Conservation (phyloP, 1,140 invertebrate genomes). For the Ceratitis capitata region DNA sequence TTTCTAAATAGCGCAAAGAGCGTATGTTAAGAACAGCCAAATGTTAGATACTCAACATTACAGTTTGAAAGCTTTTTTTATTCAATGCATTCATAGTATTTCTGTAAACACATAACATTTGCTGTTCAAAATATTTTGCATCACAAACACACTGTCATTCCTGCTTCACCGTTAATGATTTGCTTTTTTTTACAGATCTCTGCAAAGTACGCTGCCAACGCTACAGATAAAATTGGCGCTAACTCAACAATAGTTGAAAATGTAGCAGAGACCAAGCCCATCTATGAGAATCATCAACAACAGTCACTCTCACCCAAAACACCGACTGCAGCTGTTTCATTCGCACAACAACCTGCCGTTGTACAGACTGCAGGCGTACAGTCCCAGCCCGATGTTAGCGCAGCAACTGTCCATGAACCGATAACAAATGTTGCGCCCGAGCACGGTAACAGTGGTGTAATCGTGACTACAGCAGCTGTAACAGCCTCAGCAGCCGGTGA, state of each 20-base stretch:
- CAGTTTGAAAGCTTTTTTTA: neutral
- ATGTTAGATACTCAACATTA: no score
- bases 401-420: constrained; percentile 44
- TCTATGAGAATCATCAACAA: constrained; percentile 38
- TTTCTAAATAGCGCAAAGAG: no score
- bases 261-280: constrained; percentile 43
- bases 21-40: no score
- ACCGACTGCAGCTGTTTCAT: constrained; percentile 52
- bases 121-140: no score
- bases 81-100: neutral
- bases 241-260: constrained; percentile 47
- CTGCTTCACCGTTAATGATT: neutral
- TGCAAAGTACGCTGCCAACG: constrained; percentile 39
- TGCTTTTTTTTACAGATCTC: constrained; percentile 29
- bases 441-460: constrained; percentile 13
- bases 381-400: constrained; percentile 42
- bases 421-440: neutral
- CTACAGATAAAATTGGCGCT: constrained; percentile 31
- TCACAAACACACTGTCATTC: neutral
- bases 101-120: no score
- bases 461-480: neutral
- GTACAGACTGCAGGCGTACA: constrained; percentile 46
- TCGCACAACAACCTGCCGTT: constrained; percentile 48
- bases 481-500: constrained; percentile 44
- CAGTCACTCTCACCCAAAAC: constrained; percentile 46